Conservation (phyloP, 1,140 invertebrate species). For the Lanistes nyassanus region DNA sequence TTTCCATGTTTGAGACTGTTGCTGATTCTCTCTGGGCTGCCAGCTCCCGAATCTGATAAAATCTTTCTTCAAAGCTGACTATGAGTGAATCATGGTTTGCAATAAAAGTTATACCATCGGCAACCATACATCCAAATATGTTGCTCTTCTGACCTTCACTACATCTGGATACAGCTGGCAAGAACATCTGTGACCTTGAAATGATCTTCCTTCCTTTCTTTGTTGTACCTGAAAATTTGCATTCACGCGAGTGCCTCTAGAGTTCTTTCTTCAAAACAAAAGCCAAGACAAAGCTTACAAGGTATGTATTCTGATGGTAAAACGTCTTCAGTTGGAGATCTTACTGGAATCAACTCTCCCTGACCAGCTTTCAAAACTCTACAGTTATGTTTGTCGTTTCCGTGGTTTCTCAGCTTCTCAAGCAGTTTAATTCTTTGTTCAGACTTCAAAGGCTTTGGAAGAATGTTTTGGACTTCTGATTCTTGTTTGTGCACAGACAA, state of each 20-base stretch:
- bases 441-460: neutral
- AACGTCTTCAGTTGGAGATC: neutral
- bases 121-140: too few species aligned
- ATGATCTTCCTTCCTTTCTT: neutral
- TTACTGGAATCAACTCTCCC: conserved; percentile 5
- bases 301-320: conserved; percentile 10
- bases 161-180: too few species aligned
- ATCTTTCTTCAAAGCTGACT: conserved; percentile 13
- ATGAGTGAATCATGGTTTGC: too few species aligned
- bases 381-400: neutral
- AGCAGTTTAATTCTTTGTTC: too few species aligned
- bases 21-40: conserved; percentile 2
- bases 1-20: neutral
- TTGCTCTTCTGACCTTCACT: too few species aligned
- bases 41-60: conserved; percentile 9
- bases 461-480: neutral
- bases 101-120: too few species aligned
- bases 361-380: too few species aligned
- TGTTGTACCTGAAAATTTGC: neutral
- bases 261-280: conserved; percentile 21
- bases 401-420: neutral
- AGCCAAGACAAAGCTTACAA: conserved; percentile 19
- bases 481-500: neutral
- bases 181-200: too few species aligned
- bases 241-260: conserved; percentile 15